phyloP scores from a whole-genome alignment of 2,888 invertebrate species.

The Athalia rosae region DNA sequence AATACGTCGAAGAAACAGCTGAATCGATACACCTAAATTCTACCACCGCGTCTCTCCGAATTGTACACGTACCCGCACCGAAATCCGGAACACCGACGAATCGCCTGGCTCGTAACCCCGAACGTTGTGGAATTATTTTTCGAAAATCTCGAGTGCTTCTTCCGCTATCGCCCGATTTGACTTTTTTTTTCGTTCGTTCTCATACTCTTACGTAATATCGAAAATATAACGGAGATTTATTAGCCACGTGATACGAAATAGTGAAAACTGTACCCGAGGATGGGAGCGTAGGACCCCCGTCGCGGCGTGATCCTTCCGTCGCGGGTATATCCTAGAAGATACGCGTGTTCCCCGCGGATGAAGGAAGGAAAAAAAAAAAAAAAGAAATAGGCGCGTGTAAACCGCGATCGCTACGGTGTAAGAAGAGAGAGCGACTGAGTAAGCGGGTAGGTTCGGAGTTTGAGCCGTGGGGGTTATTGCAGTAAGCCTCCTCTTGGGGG shows the following conservation, averaged over 20 bases:
- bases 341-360: no score
- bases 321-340: no score
- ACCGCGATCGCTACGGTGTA: neutral
- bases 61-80: neutral
- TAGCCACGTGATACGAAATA: conserved; percentile 17
- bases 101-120: no score
- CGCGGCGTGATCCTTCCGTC: no score
- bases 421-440: conserved; percentile 44
- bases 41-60: neutral
- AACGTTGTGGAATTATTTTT: no score
- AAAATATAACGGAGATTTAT: conserved; percentile 13
- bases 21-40: conserved; percentile 24
- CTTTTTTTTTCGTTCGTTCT: no score
- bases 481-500: conserved; percentile 73
- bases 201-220: neutral
- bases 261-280: conserved; percentile 22
- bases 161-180: no score
- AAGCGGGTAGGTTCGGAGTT: conserved; percentile 65
- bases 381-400: neutral
- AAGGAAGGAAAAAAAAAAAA: neutral
- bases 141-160: no score
- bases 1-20: conserved; percentile 27
- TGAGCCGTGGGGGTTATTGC: conserved; percentile 72
- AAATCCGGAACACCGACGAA: no score
- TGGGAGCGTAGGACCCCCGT: neutral